A percentile compares a stretch with the other conserved stretches of the same genome.
Conservation (phyloP, 2,113 vertebrate species). For the Orthonyx spaldingii region DNA sequence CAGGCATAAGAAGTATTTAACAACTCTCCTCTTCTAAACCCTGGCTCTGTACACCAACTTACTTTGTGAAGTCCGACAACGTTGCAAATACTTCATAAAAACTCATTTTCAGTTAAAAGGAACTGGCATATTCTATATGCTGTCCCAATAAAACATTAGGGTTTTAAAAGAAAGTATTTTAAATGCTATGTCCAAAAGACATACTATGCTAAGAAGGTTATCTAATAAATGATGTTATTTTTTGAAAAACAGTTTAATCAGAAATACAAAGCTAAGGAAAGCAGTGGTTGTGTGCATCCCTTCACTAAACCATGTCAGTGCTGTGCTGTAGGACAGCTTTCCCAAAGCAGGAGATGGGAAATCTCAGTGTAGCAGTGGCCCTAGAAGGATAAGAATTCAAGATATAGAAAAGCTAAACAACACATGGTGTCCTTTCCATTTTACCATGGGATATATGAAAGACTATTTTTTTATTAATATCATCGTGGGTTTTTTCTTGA, state of each 20-base stretch:
- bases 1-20: background rate
- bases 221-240: background rate
- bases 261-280: background rate
- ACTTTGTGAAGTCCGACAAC: background rate
- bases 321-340: background rate
- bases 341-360: background rate
- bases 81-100: background rate
- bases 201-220: background rate
- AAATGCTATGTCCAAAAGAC: background rate
- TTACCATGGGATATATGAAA: background rate
- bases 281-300: background rate
- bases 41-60: background rate
- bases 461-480: background rate
- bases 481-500: background rate
- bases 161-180: background rate
- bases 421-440: background rate
- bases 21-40: background rate
- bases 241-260: too few species aligned
- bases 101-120: background rate
- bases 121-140: background rate
- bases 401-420: background rate
- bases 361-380: background rate
- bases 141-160: background rate
- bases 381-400: constrained; percentile 12
- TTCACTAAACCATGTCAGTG: background rate